Conservation (phyloP, 2,797 vertebrate genomes). For the Artibeus jamaicensis region DNA sequence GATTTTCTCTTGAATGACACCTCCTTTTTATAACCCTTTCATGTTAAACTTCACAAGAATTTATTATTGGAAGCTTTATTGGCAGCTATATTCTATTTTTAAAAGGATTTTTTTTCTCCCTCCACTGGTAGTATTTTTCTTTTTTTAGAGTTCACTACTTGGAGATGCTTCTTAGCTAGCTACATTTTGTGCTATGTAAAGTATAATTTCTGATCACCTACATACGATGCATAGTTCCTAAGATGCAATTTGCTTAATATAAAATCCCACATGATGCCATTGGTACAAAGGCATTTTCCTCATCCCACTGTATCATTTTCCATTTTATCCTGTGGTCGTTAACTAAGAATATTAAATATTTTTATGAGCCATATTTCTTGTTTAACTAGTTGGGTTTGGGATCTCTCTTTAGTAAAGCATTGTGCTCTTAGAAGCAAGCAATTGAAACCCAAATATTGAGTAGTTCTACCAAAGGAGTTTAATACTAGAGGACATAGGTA, state of each 20-base stretch:
- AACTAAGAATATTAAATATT: conserved; percentile 5
- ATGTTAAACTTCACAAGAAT: not conserved
- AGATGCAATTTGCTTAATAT: not conserved
- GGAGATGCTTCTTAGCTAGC: not conserved
- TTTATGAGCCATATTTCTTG: not conserved
- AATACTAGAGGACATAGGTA: not conserved
- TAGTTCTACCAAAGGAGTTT: conserved; percentile 38
- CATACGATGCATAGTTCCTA: conserved; percentile 23
- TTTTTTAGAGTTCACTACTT: conserved; percentile 12
- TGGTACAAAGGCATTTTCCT: not conserved
- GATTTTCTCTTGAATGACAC: conserved; percentile 56
- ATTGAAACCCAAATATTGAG: conserved; percentile 43
- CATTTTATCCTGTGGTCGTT: conserved; percentile 25
- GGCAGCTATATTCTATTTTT: conserved; percentile 21
- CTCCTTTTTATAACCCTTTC: conserved; percentile 26
- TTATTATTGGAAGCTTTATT: conserved; percentile 51
- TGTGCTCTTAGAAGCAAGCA: conserved; percentile 42
- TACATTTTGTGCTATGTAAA: not conserved
- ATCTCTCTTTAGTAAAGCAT: not conserved
- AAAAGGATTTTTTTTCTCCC: conserved; percentile 9
- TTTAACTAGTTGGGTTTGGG: not conserved
- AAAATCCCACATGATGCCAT: not conserved
- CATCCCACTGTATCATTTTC: conserved; percentile 28
- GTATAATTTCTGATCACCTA: conserved; percentile 45
- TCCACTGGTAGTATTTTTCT: not conserved